phyloP scores from a whole-genome alignment of 2,113 vertebrate species.

The Engraulis encrasicolus region DNA sequence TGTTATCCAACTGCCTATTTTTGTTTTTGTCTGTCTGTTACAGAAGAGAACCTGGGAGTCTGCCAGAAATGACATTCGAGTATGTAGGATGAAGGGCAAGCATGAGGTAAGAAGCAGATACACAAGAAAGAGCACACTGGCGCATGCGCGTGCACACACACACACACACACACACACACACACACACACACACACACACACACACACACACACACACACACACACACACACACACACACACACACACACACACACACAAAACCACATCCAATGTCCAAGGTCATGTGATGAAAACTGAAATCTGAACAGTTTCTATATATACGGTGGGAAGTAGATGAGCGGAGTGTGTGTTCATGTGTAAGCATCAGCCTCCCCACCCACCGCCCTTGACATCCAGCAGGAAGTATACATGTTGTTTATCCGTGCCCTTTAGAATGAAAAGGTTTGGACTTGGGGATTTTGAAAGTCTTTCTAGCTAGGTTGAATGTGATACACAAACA shows the following conservation, averaged over 20 bases:
- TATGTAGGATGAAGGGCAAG: slow-evolving; percentile 96
- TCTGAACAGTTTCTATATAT: background rate
- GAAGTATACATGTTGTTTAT: background rate
- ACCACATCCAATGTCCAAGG: background rate
- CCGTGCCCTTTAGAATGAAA: background rate
- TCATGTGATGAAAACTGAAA: background rate
- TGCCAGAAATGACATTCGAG: slow-evolving; percentile 91
- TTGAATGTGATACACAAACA: background rate
- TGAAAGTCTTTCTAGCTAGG: background rate
- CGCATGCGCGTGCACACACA: background rate
- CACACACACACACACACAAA: no score
- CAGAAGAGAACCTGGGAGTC: slow-evolving; percentile 94
- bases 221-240: background rate
- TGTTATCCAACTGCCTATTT: slow-evolving; percentile 2
- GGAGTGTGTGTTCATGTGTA: no score
- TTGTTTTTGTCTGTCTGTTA: slow-evolving; percentile 34
- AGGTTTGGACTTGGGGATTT: background rate
- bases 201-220: background rate
- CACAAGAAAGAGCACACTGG: background rate
- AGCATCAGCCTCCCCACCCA: no score
- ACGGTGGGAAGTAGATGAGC: background rate
- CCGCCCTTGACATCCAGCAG: background rate
- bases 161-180: background rate
- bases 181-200: background rate
- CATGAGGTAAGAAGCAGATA: slow-evolving; percentile 80